Conservation (phyloP, 2,797 vertebrate genomes). For the Oreortyx pictus region DNA sequence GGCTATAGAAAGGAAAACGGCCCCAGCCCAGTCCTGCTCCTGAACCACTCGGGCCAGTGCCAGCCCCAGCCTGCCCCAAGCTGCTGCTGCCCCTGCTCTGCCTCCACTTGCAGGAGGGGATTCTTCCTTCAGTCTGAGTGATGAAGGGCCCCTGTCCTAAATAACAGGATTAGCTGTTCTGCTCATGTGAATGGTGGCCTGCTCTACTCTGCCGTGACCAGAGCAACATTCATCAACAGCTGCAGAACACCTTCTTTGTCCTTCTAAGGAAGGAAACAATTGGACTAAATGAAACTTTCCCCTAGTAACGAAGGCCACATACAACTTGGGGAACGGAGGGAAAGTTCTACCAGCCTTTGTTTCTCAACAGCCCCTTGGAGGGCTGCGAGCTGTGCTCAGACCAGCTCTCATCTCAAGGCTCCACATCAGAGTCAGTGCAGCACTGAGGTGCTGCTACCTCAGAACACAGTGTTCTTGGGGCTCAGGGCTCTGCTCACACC, state of each 20-base stretch:
- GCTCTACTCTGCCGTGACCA: constrained; percentile 42
- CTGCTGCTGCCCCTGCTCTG: not conserved
- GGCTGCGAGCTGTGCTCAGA: not conserved
- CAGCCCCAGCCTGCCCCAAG: not conserved
- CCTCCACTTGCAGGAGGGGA: not conserved
- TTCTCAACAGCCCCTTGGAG: not conserved
- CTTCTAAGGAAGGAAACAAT: constrained; percentile 10
- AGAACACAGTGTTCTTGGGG: not conserved
- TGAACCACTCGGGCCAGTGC: not conserved
- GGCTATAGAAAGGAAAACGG: not conserved
- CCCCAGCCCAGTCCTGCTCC: not conserved
- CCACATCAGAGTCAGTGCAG: fast-evolving
- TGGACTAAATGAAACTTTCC: constrained; percentile 6
- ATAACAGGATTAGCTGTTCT: constrained; percentile 54
- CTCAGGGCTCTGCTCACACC: not conserved
- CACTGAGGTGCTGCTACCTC: not conserved
- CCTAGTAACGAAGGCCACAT: not conserved
- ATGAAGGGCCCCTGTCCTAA: constrained; percentile 35
- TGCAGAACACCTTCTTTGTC: constrained; percentile 62
- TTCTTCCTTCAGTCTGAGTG: constrained; percentile 5
- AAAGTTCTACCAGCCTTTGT: constrained; percentile 2
- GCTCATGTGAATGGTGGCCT: constrained; percentile 27
- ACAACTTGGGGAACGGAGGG: not conserved
- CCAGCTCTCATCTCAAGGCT: not conserved
- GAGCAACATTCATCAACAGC: constrained; percentile 51